Evolutionary conservation across 2,888 invertebrate genomes (phyloP).

Genomic region (Alloscopus bannaensis): DNA sequence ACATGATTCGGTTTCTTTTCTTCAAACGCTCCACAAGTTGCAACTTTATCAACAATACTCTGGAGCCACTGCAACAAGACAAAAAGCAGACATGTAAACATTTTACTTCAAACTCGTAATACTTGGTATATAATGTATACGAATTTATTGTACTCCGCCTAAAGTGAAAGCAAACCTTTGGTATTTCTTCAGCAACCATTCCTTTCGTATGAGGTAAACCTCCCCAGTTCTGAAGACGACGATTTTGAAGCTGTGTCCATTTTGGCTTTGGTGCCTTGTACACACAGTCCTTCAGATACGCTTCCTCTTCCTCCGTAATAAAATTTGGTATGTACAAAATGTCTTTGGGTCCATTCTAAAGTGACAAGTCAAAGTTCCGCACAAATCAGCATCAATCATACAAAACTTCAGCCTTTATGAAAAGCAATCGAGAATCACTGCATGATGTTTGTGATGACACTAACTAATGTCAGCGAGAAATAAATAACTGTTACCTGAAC

Average conservation of each 20-base stretch:
- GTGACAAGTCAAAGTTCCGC: too few species aligned
- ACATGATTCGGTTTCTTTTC: constrained; percentile 90
- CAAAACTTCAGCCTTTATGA: too few species aligned
- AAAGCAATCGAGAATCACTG: too few species aligned
- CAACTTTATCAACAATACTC: constrained; percentile 83
- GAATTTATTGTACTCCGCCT: constrained; percentile 19
- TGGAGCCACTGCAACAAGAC: constrained; percentile 83
- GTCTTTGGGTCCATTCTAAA: too few species aligned
- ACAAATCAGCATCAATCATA: too few species aligned
- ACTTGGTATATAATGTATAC: too few species aligned
- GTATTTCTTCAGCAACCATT: constrained; percentile 93
- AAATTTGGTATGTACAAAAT: constrained; percentile 92
- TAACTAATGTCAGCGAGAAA: too few species aligned
- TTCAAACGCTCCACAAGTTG: constrained; percentile 82
- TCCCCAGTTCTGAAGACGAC: constrained; percentile 98
- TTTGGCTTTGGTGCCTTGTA: constrained; percentile 91
- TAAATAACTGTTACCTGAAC: too few species aligned
- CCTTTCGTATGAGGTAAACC: constrained; percentile 95
- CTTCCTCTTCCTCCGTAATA: constrained; percentile 85
- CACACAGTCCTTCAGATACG: constrained; percentile 83
- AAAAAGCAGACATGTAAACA: constrained; percentile 20
- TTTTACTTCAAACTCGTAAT: too few species aligned
- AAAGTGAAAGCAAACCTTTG: too few species aligned
- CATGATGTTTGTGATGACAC: too few species aligned
- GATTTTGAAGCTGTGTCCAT: constrained; percentile 94